Evolutionary conservation across 1,140 invertebrate species (phyloP).

Genomic region (Trissolcus basalis): DNA sequence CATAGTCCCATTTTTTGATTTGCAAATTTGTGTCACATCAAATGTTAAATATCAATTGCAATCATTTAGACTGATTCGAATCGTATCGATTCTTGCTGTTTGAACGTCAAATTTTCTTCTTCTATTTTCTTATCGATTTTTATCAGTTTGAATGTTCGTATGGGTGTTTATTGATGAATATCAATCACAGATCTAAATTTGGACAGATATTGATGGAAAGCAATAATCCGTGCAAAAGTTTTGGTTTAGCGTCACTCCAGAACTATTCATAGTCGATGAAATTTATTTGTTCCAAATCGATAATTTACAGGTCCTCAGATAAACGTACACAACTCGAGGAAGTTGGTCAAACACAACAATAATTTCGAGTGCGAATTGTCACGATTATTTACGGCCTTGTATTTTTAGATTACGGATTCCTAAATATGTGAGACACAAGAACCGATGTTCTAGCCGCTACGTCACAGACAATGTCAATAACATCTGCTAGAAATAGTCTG

Average conservation of each 20-base stretch:
- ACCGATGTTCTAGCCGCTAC: constrained; percentile 37
- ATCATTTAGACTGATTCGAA: too few species aligned
- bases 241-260: too few species aligned
- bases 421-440: constrained; percentile 39
- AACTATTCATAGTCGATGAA: background rate
- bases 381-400: constrained; percentile 34
- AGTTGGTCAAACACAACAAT: constrained; percentile 39
- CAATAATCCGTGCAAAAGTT: too few species aligned
- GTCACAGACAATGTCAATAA: constrained; percentile 42
- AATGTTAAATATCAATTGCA: too few species aligned
- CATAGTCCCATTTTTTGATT: background rate
- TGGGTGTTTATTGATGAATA: too few species aligned
- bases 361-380: constrained; percentile 45
- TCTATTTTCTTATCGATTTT: too few species aligned
- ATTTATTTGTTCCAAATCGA: constrained; percentile 8
- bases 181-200: constrained; percentile 1
- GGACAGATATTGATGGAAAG: background rate
- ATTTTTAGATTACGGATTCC: constrained; percentile 46
- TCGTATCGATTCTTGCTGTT: too few species aligned
- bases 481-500: constrained; percentile 33
- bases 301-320: constrained; percentile 10
- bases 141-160: too few species aligned
- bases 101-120: too few species aligned
- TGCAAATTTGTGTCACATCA: too few species aligned
- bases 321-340: constrained; percentile 17